A percentile compares a stretch with the other conserved stretches of the same genome.
Conservation (phyloP, 1,140 invertebrate genomes). For the Vollenhovia emeryi region DNA sequence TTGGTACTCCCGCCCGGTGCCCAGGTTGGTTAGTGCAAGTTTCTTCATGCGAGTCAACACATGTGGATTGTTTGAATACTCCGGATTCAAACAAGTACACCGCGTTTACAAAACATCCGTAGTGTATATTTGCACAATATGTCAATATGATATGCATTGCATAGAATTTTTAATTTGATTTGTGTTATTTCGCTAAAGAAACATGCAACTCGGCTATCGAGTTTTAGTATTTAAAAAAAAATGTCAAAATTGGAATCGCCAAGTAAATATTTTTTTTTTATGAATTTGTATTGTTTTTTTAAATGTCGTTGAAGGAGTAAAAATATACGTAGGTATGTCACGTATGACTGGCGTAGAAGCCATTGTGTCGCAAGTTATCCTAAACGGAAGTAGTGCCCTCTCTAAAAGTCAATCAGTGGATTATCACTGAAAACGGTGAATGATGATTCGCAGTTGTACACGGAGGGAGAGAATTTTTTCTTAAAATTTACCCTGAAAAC, state of each 20-base stretch:
- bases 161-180: background rate
- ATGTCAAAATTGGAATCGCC: background rate
- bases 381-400: no score
- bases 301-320: background rate
- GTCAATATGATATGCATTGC: background rate
- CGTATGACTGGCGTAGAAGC: background rate
- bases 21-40: constrained; percentile 62
- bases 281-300: background rate
- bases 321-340: background rate
- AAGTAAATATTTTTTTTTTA: constrained; percentile 1
- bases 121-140: background rate
- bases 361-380: background rate
- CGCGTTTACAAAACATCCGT: background rate
- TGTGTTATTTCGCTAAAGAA: background rate
- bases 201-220: background rate
- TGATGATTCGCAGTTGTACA: no score
- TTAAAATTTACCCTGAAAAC: no score
- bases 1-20: constrained; percentile 40
- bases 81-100: background rate
- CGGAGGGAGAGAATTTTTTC: no score
- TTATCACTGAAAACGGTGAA: no score
- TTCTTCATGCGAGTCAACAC: constrained; percentile 59
- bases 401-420: no score
- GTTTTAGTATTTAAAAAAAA: background rate
- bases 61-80: constrained; percentile 40